phyloP scores from a whole-genome alignment of 2,888 invertebrate genomes.

The Aphidoletes aphidimyza region DNA sequence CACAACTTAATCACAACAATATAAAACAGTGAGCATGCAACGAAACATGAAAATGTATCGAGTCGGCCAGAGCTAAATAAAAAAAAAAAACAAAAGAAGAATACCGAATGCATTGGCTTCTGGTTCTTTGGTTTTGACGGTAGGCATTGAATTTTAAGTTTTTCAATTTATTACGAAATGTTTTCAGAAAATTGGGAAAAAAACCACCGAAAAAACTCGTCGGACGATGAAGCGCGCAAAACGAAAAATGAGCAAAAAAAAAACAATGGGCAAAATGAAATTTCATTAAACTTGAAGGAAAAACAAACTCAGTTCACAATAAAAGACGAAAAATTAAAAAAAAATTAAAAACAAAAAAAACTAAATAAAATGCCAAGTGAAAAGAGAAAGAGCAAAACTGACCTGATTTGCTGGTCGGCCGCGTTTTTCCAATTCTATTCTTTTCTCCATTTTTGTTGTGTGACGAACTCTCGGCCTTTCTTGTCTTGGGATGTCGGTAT shows the following conservation, averaged over 20 bases:
- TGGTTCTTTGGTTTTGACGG: neutral
- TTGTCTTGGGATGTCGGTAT: too few species aligned
- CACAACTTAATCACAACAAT: constrained; percentile 19
- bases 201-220: neutral
- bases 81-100: too few species aligned
- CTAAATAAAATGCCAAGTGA: neutral
- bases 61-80: neutral
- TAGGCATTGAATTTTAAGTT: neutral
- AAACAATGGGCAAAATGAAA: neutral
- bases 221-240: neutral
- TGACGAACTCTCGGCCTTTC: neutral
- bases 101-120: neutral
- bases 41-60: constrained; percentile 43
- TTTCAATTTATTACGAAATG: constrained; percentile 36
- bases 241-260: neutral
- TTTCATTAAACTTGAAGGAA: neutral
- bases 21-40: constrained; percentile 2
- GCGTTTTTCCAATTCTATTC: constrained; percentile 93
- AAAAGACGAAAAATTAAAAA: neutral
- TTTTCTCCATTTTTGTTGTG: constrained; percentile 82
- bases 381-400: constrained; percentile 65
- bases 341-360: neutral
- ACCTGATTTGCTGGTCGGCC: constrained; percentile 92
- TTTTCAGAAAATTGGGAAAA: neutral
- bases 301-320: neutral